Base-by-base conservation (phyloP, 64 coral and sea anemone species). In the Catalaphyllia jardinei region DNA sequence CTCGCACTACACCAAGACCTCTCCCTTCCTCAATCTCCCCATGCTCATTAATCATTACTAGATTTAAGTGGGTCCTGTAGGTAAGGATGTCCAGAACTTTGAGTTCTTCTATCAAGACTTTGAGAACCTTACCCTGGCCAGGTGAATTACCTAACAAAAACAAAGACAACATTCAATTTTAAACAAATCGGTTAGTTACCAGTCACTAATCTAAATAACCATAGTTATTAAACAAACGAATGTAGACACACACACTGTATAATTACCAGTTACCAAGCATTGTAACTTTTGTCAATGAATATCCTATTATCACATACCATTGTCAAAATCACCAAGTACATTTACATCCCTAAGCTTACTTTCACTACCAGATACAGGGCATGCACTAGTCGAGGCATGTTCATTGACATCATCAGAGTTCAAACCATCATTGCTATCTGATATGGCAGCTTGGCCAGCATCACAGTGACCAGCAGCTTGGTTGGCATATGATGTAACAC, bases 281-380 rank as follows among this genome's bases (percentile, higher is more conserved):
- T 89, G 3, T 89, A 67, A 52, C 65, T 75, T 78, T 31, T 63
- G 87, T 19, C 4, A 78, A 78, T 89, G 54, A 89, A 89, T 79
- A 89, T 89, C 20, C 75, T 89, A 89, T 89, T 89, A 89, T 74
- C 87, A 60, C 74, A 78, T 77, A 78, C 87, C 87, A 89, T 89
- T 49, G 22, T 89, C 87, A 78, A 89, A 89, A 63, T 89, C 60
- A 63, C 74, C 51, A 29, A 49, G 83, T 60, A 51, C 74, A 89
- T 62, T 61, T 78, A 65, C 87, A 89, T 89, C 87, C 67, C 13
- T 89, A 65, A 78, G 74, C 87, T 89, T 59, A 89, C 57, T 89
- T 19, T n/a, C 87, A 78, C 87, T 59, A 89, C 55, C 87, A 78
- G 87, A 78, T 89, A 89, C 30, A 89, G 55, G 87, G 87, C 75